These are phyloP conservation scores for Autographa gamma DNA, from an alignment of 2,888 invertebrate genomes.

Conservation along the genomic window DNA sequence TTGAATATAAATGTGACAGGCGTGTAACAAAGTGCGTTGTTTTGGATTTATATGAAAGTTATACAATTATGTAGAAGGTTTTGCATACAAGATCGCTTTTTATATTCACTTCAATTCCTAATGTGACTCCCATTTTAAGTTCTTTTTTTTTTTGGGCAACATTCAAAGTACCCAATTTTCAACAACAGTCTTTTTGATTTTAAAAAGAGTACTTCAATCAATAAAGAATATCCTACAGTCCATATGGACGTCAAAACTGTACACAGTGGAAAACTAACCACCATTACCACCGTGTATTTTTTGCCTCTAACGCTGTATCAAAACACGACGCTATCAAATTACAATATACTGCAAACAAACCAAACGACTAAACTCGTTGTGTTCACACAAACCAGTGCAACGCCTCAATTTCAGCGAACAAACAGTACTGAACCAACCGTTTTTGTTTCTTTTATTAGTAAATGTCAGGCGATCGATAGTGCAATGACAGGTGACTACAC, in stretches of 20 bases:
- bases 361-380: neutral
- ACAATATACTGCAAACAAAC: slow-evolving; percentile 1
- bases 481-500: neutral
- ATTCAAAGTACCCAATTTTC: too few species aligned
- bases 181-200: too few species aligned
- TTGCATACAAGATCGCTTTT: too few species aligned
- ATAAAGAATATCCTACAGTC: too few species aligned
- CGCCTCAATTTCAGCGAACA: neutral
- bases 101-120: too few species aligned
- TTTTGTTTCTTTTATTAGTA: neutral
- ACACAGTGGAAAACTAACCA: slow-evolving; percentile 12
- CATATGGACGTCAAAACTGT: neutral
- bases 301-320: neutral
- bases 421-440: neutral
- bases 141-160: too few species aligned
- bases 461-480: slow-evolving; percentile 6
- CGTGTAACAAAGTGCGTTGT: slow-evolving; percentile 27
- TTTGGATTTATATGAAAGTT: slow-evolving; percentile 14
- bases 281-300: neutral
- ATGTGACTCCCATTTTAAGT: too few species aligned
- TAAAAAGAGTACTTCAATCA: too few species aligned
- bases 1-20: slow-evolving; percentile 66
- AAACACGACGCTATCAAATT: neutral
- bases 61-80: too few species aligned
- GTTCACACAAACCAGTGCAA: neutral